Percentiles rank a stretch among this genome's conserved stretches.
Conservation (phyloP, 2,113 vertebrate genomes). For the Lasiurus cinereus region DNA sequence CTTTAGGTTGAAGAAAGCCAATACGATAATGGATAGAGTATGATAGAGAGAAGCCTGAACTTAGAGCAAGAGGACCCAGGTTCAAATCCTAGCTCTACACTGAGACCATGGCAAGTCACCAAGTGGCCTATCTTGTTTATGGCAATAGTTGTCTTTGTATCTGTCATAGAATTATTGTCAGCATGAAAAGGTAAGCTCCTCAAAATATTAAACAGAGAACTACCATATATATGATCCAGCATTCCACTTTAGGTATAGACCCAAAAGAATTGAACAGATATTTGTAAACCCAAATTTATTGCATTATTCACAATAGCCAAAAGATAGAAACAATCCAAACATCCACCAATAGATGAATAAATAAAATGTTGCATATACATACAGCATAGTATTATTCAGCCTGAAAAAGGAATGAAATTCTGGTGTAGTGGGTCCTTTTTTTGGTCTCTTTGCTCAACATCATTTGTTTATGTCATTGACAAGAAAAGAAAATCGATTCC, state of each 20-base stretch:
- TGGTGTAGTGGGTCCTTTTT: background rate
- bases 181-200: background rate
- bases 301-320: background rate
- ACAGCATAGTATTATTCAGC: background rate
- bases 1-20: background rate
- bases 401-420: background rate
- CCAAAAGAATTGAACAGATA: background rate
- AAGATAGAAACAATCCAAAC: background rate
- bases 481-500: background rate
- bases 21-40: background rate
- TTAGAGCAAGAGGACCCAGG: background rate
- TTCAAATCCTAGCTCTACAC: background rate
- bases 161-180: background rate
- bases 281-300: background rate
- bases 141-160: background rate
- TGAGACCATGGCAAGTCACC: background rate
- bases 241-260: background rate
- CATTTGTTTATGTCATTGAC: background rate
- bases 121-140: conserved; percentile 1
- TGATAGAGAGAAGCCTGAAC: background rate
- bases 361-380: background rate
- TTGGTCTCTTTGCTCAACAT: background rate
- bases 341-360: background rate
- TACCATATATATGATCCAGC: background rate
- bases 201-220: conserved; percentile 26